Conservation (phyloP, 2,797 vertebrate species). For the Sphaeramia orbicularis region DNA sequence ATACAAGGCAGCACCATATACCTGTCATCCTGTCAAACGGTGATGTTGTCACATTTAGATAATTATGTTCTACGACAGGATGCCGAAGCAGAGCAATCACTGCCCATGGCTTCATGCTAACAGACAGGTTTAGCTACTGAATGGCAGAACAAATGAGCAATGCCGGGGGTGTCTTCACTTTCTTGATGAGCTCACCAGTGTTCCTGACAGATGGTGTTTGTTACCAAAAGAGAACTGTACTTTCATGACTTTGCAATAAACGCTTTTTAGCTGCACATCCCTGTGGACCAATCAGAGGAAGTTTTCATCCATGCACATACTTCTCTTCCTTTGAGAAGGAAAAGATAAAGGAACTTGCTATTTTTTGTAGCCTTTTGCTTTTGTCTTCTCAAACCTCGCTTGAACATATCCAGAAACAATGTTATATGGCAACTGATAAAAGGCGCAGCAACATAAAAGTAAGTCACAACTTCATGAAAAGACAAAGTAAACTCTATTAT, state of each 20-base stretch:
- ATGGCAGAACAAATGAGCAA: constrained; percentile 40
- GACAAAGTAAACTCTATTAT: constrained; percentile 19
- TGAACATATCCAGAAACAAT: constrained; percentile 22
- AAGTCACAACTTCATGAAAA: constrained; percentile 12
- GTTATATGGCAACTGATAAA: constrained; percentile 10
- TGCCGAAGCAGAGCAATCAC: constrained; percentile 40
- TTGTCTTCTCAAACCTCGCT: constrained; percentile 39
- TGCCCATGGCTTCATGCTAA: constrained; percentile 38
- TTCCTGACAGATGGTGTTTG: constrained; percentile 78
- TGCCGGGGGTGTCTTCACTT: constrained; percentile 51
- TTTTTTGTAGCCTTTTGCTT: constrained; percentile 22
- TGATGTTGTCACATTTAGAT: constrained; percentile 43
- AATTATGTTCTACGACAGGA: constrained; percentile 42
- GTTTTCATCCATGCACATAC: constrained; percentile 60
- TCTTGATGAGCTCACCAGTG: constrained; percentile 60
- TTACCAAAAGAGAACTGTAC: constrained; percentile 64
- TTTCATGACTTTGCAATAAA: constrained; percentile 58
- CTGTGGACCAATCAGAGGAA: constrained; percentile 53
- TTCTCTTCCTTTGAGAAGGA: constrained; percentile 47
- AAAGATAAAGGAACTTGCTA: constrained; percentile 19
- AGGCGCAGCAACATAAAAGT: constrained; percentile 1
- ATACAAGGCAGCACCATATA: constrained; percentile 13
- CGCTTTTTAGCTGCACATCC: constrained; percentile 51
- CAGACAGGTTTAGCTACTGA: constrained; percentile 48
- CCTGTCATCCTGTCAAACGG: constrained; percentile 10